Conservation (phyloP, 35 echinoderm and acorn worm genomes). For the Heliocidaris tuberculata region DNA sequence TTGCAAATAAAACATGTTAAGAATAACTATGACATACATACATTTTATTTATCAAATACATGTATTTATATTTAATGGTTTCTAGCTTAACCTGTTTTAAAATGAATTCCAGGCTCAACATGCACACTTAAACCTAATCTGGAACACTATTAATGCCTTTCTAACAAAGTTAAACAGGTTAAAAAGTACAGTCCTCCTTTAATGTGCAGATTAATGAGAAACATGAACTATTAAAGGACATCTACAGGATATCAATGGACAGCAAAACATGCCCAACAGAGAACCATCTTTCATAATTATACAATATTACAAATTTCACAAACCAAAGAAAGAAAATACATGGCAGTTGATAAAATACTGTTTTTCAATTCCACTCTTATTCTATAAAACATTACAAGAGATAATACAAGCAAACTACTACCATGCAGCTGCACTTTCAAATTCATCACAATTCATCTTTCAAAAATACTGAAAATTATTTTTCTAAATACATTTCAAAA, state of each 20-base stretch:
- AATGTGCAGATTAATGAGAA: background rate
- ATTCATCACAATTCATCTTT: background rate
- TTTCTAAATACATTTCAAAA: background rate
- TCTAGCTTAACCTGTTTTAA: background rate
- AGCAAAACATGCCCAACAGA: background rate
- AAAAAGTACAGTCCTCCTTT: background rate
- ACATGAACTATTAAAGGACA: background rate
- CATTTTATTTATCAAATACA: background rate
- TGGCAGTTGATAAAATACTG: slow-evolving; percentile 3
- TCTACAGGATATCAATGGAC: background rate
- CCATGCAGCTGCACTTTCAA: background rate
- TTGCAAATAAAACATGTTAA: background rate
- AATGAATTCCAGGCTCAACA: background rate
- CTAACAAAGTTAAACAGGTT: background rate
- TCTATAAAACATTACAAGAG: background rate
- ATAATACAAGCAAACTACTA: background rate
- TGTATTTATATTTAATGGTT: background rate
- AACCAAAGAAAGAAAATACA: background rate
- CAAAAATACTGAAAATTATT: slow-evolving; percentile 5
- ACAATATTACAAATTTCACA: background rate
- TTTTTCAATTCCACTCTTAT: background rate
- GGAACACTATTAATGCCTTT: background rate
- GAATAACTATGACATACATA: background rate
- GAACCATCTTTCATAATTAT: background rate
- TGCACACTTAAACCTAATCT: background rate